phyloP scores from a whole-genome alignment of 2,888 invertebrate species.

The Caenorhabditis plicata region DNA sequence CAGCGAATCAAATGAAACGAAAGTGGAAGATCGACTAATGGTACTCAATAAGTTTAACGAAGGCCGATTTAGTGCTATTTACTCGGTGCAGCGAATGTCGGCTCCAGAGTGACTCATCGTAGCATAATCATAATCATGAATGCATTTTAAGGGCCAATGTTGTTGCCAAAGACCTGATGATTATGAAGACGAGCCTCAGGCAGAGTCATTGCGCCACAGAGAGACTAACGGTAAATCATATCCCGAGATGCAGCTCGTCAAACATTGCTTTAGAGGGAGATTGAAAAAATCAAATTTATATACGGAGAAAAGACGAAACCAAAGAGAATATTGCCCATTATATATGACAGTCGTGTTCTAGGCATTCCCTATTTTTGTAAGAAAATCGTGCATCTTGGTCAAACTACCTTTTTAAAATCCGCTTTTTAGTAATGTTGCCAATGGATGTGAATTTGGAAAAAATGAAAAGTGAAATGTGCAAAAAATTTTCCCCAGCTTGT shows the following conservation, averaged over 20 bases:
- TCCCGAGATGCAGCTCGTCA: no score
- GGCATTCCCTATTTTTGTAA: conserved; percentile 2
- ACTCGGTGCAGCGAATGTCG: no score
- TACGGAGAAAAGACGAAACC: neutral
- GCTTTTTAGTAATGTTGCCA: conserved; percentile 9
- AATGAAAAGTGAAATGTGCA: conserved; percentile 7
- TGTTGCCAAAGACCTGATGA: neutral
- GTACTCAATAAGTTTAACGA: no score
- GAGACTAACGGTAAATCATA: no score
- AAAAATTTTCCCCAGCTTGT: neutral
- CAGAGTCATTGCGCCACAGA: no score
- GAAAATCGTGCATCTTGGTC: neutral
- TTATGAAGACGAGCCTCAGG: neutral
- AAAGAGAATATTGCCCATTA: neutral
- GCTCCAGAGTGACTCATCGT: no score
- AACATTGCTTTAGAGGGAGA: neutral
- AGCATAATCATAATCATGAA: no score
- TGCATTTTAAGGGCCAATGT: no score
- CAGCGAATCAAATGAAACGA: no score
- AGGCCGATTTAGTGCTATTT: no score
- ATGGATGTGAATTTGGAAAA: conserved; percentile 17
- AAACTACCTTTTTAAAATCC: neutral
- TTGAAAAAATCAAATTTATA: neutral
- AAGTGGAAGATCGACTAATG: no score
- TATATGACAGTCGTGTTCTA: conserved; percentile 3